Conservation (phyloP, 2,888 invertebrate genomes). For the Drosophila meridiana region DNA sequence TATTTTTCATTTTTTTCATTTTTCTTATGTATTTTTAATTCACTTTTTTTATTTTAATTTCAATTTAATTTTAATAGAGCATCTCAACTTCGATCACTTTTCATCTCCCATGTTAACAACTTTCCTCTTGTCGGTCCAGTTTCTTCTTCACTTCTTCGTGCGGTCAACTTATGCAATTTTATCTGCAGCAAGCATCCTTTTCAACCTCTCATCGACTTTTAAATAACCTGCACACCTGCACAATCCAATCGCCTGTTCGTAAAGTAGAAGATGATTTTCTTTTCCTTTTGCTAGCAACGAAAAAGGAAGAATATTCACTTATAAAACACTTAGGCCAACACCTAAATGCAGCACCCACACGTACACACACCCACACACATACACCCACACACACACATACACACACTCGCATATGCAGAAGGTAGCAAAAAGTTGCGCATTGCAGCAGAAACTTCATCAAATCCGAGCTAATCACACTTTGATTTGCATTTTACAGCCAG, state of each 20-base stretch:
- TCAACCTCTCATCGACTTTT: not conserved
- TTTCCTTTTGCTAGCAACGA: conserved; percentile 5
- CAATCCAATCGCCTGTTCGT: conserved; percentile 34
- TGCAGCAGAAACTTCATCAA: conserved; percentile 73
- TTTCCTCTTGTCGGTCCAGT: not conserved
- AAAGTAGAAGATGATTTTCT: conserved; percentile 28
- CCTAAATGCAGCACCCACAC: conserved; percentile 39
- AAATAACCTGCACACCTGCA: conserved; percentile 5
- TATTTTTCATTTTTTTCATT: no score
- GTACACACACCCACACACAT: not conserved
- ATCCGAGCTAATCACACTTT: conserved; percentile 79
- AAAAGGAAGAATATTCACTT: conserved; percentile 66
- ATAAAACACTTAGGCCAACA: conserved; percentile 67
- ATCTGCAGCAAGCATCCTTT: conserved; percentile 3
- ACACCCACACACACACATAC: not conserved
- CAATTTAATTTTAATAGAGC: not conserved
- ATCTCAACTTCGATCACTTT: not conserved
- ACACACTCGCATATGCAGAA: conserved; percentile 1
- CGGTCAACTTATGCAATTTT: conserved; percentile 14
- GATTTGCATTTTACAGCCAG: conserved; percentile 71
- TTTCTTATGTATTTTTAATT: no score
- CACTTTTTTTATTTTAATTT: no score
- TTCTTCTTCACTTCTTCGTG: not conserved
- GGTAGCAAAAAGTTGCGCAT: conserved; percentile 64
- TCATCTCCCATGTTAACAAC: not conserved